A percentile compares a stretch with the other conserved stretches of the same genome.
phyloP scores from a whole-genome alignment of 1,140 invertebrate genomes.

The Xylocopa sonorina region DNA sequence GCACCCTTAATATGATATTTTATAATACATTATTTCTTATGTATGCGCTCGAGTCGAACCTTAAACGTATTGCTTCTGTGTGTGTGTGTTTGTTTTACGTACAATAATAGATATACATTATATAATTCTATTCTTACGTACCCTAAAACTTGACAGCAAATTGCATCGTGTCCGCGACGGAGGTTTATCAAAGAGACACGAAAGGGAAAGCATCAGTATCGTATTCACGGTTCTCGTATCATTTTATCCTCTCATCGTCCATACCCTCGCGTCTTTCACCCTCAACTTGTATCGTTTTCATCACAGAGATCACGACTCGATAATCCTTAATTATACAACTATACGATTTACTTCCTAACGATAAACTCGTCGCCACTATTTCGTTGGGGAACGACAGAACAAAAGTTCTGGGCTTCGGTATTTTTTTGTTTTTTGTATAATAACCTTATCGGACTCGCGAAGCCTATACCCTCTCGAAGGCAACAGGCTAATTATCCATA shows the following conservation, averaged over 20 bases:
- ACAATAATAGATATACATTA: slow-evolving; percentile 56
- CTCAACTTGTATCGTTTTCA: slow-evolving; percentile 5
- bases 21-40: slow-evolving; percentile 48
- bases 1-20: slow-evolving; percentile 28
- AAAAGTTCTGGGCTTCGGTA: slow-evolving; percentile 30
- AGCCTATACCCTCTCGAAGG: not conserved
- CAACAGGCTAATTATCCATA: not conserved
- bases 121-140: slow-evolving; percentile 60
- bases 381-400: slow-evolving; percentile 40
- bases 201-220: slow-evolving; percentile 30
- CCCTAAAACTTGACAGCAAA: slow-evolving; percentile 54
- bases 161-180: slow-evolving; percentile 51
- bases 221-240: slow-evolving; percentile 34
- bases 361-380: slow-evolving; percentile 36
- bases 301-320: slow-evolving; percentile 60
- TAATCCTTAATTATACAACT: slow-evolving; percentile 51
- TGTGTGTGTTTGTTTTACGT: slow-evolving; percentile 17
- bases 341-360: slow-evolving; percentile 49
- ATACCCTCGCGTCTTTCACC: not conserved
- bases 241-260: not conserved
- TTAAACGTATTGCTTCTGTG: slow-evolving; percentile 47
- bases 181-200: slow-evolving; percentile 44
- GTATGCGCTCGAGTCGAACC: slow-evolving; percentile 46
- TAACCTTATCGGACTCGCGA: slow-evolving; percentile 11
- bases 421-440: slow-evolving; percentile 29